Evolutionary conservation across 1,140 invertebrate genomes (phyloP), one percentile per base, ranked within the genome.

Genomic region (Drosophila lacteicornis): DNA sequence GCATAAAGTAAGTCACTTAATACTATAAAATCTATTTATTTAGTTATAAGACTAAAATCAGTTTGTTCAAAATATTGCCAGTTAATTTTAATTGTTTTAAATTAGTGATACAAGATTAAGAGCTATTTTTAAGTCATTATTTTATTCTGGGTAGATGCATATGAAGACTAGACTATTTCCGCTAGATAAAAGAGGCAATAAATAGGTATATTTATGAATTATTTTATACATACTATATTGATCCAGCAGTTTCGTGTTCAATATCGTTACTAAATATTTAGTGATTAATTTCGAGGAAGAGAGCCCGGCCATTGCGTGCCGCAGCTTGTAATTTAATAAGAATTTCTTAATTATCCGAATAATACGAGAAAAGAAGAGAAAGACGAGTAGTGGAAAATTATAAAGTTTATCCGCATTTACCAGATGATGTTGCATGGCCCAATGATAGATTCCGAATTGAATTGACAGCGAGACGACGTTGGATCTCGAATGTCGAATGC

Each of bases 401-500:
- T 49, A 57, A 42, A 53, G 42, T 62, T 79, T 61, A 58, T 43
- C 57, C 60, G 46, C 61, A 76, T 60, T 57, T 53, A 56, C 53
- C 19, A 56, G 36, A 63, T 73, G 55, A 60, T 73, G 46, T 60
- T 69, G 63, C 66, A 69, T 73, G 67, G 45, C 27, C 38, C 76
- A 80, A 75, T 73, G 77, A 68, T 75, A 83, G 80, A 80, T 75
- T 51, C 38, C 22, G 30, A 75, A 81, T 68, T 68, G 61, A 73
- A 86, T 79, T 73, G 65, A 75, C 79, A 76, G 61, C 61, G 42
- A 46, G 79, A 80, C 70, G 68, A 60, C 55, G 56, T 57, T 63
- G 63, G 42, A 45, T 45, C 70, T 57, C 57, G 62, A 62, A 61
- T 79, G 77, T 79, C 62, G 62, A 66, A 66, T 79, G 77, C 71